Conservation (phyloP, 1,140 invertebrate species). For the Drosophila bifasciata region DNA sequence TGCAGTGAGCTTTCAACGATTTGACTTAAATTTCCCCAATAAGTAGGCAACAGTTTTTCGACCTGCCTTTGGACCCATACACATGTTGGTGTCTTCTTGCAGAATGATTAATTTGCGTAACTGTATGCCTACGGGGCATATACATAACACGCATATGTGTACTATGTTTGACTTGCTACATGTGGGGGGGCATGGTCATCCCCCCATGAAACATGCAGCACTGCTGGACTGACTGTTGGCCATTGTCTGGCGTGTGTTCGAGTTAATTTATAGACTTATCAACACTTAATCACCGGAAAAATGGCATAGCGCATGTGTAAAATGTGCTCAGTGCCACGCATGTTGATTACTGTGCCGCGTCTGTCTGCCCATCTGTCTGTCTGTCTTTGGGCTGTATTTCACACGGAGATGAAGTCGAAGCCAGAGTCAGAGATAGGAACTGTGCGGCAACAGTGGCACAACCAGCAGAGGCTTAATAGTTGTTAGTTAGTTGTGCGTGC, state of each 20-base stretch:
- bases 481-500: constrained; percentile 81
- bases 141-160: background rate
- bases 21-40: too few relatives aligned
- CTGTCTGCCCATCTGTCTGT: constrained; percentile 9
- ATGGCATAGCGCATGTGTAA: constrained; percentile 65
- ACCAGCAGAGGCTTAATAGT: constrained; percentile 71
- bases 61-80: too few relatives aligned
- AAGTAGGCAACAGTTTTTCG: too few relatives aligned
- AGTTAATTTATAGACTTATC: constrained; percentile 83
- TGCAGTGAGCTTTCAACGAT: too few relatives aligned
- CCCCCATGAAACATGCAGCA: constrained; percentile 9
- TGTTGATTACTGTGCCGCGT: constrained; percentile 63
- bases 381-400: constrained; percentile 49
- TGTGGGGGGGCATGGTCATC: constrained; percentile 14
- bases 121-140: constrained; percentile 10
- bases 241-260: constrained; percentile 60
- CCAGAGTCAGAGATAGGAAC: constrained; percentile 12
- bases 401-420: constrained; percentile 48
- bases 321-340: constrained; percentile 68
- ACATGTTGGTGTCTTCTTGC: too few relatives aligned
- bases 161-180: constrained; percentile 25
- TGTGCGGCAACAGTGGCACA: background rate
- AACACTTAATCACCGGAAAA: constrained; percentile 83
- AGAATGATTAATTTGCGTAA: constrained; percentile 61
- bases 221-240: background rate